Conservation (phyloP, 1,140 invertebrate genomes). For the Metopolophium dirhodum region DNA sequence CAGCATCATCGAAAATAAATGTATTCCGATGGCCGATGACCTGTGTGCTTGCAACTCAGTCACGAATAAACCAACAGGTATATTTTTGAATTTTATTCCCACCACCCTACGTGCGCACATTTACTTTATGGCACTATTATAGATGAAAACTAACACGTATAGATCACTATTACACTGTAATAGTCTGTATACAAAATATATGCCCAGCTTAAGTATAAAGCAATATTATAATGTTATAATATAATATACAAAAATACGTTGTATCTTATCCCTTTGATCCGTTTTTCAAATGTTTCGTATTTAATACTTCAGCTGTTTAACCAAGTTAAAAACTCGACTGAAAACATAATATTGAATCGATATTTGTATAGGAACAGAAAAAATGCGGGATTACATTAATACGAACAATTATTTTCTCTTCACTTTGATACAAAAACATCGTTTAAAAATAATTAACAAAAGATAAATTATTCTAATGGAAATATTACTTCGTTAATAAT, state of each 20-base stretch:
- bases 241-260: neutral
- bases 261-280: neutral
- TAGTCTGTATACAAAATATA: neutral
- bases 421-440: neutral
- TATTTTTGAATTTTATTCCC: neutral
- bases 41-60: neutral
- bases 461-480: neutral
- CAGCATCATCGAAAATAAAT: neutral
- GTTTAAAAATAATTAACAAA: neutral
- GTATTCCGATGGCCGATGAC: neutral
- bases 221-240: neutral
- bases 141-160: neutral
- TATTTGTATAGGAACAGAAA: neutral
- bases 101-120: neutral
- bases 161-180: too few species aligned
- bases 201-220: neutral
- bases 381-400: neutral
- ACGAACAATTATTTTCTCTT: neutral
- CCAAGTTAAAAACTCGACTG: neutral
- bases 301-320: conserved; percentile 21
- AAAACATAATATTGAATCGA: neutral
- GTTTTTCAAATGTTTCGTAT: neutral
- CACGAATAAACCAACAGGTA: neutral
- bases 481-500: neutral
- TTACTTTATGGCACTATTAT: neutral